Base-by-base conservation (phyloP, 2,888 invertebrate genomes). In the Drosophila paracracens region DNA sequence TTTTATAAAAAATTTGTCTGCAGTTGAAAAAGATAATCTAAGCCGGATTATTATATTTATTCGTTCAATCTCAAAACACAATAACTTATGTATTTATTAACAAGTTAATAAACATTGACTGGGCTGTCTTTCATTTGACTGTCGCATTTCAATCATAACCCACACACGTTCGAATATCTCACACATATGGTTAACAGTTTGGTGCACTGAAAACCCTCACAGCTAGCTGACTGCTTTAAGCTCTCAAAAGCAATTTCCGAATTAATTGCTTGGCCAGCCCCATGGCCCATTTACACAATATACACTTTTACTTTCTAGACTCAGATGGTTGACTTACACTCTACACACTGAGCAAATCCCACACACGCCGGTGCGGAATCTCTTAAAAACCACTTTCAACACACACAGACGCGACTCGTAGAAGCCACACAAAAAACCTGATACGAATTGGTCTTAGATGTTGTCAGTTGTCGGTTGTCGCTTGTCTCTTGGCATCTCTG, bases 381-480 rank as follows among this genome's bases (percentile, higher is more conserved):
- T 81, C 74, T 75, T 35, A 56, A 65, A 35, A 77, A 66, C 81
- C 66, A 73, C 81, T 81, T 81, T 73, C 70, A 72, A 64, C 51
- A 71, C 29, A 21, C 13, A 46, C 21, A 46, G 2, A 25, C 1
- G 21, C 8, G 16, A 25, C 16, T 25, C 1, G 25, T 25, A 16
- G 46, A 63, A 31, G 53, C 60, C 33, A 18, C 25, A 25, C 13
- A 25, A 13, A 74, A 80, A 81, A 83, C 82, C 82, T 83, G 83
- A 82, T 83, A 75, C 75, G 65, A 68, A 83, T 78, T 75, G 73
- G 56, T 75, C 61, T 83, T 74, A 73, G 69, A 83, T 82, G 76
- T 73, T 73, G 79, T 74, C 77, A 64, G 53, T 56, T 60, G 72
- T 67, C 70, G 62, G 35, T 59, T 71, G 74, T 64, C 63, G 21